Percentiles rank a stretch among this genome's conserved stretches.
Evolutionary conservation across 2,113 vertebrate genomes (phyloP).

Genomic region (Andinoacara biseriatus): DNA sequence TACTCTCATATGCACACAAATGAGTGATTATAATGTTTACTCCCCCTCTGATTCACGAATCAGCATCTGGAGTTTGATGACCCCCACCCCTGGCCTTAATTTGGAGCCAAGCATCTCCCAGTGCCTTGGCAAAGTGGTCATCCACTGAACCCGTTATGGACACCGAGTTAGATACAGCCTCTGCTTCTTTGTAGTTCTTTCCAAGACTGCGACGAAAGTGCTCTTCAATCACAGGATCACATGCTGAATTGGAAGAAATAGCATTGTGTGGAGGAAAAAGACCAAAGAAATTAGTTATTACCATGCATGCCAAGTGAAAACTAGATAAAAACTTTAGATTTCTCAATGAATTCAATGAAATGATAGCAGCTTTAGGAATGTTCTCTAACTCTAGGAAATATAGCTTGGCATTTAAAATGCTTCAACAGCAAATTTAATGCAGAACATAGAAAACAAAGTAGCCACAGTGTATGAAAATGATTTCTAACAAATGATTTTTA

Average conservation of each 20-base stretch:
- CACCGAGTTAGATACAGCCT: slow-evolving; percentile 91
- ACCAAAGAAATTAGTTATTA: slow-evolving; percentile 1
- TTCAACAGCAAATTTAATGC: not conserved
- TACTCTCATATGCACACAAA: slow-evolving; percentile 82
- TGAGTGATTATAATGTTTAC: slow-evolving; percentile 80
- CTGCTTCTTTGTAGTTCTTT: slow-evolving; percentile 96
- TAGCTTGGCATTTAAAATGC: not conserved
- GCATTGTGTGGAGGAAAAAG: not conserved
- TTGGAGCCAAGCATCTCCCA: slow-evolving; percentile 96
- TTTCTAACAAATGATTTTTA: not conserved
- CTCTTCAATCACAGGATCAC: slow-evolving; percentile 97
- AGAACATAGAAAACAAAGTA: not conserved
- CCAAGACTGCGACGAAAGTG: slow-evolving; percentile 98
- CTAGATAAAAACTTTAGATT: not conserved
- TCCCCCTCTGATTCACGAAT: slow-evolving; percentile 73
- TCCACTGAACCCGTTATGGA: slow-evolving; percentile 98
- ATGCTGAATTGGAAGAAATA: slow-evolving; percentile 81
- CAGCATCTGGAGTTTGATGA: slow-evolving; percentile 68
- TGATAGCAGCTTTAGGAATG: not conserved
- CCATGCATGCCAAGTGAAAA: not conserved
- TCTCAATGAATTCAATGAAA: not conserved
- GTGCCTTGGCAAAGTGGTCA: slow-evolving; percentile 98
- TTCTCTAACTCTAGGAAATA: not conserved
- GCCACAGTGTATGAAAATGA: not conserved
- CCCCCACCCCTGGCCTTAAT: slow-evolving; percentile 91